Base-by-base conservation (phyloP, 2,888 invertebrate species). In the Bombyx huttoni region DNA sequence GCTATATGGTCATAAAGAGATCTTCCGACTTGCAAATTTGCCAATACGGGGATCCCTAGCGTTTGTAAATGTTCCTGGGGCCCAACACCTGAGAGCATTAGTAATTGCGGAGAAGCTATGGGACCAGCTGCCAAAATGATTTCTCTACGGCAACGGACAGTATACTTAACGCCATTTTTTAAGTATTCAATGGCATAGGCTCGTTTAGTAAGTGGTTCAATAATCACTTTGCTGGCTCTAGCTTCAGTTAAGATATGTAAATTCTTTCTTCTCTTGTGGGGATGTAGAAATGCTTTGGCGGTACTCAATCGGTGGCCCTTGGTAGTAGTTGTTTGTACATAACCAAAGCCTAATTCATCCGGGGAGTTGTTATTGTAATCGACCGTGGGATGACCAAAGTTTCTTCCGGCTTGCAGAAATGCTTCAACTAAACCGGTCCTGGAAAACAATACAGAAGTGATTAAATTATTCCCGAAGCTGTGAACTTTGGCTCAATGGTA, bases 121-220 rank as follows among this genome's bases (percentile, higher is more conserved):
- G 96, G 91, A 0, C 98, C 98, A 0, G 95, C 96, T 9, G 94
- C 93, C 14, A 98, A 68, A 55, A 98, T 94, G 0, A 98, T 91
- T 82, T 96, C 96, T 66, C 94, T 93, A 47, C 89, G 90, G 7
- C 94, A 94, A n/a, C 83, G 83, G 0, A 91, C 92, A 12, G 75
- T 82, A 49, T 79, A 75, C 48, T 75, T 78, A 9, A 78, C 70
- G 10, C 89, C 88, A 52, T 91, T 88, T 58, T 91, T 91, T 0
- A 90, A 72, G 55, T 93, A 92, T 60, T 93, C 89, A 0, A 96
- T 93, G 0, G 93, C 95, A 57, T 90, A 90, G 0, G 94, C 94
- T 54, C 84, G 78, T 64, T 92, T 93, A 0, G 90, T 90, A 13
- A 78, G 63, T 0, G 89, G 87, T 65, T 94, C 85, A 49, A 86